A percentile compares a stretch with the other conserved stretches of the same genome.
These are phyloP conservation scores for Apostichopus japonicus DNA, from an alignment of 35 echinoderm and acorn worm species.

Conservation along the genomic window DNA sequence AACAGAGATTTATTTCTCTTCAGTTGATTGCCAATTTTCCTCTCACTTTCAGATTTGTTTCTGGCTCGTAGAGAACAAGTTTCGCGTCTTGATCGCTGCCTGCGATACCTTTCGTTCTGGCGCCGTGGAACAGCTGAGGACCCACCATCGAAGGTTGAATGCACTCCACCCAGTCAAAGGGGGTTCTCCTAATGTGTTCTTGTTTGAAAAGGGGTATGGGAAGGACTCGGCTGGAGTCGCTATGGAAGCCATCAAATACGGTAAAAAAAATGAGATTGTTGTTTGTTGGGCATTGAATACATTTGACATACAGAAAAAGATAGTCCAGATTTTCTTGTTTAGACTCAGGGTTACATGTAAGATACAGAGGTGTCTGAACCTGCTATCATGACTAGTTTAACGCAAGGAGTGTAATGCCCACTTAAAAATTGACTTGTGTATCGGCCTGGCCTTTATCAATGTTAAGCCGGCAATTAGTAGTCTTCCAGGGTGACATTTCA, in stretches of 20 bases:
- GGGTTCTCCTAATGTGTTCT: slow-evolving; percentile 66
- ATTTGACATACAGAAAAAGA: background rate
- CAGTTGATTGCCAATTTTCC: background rate
- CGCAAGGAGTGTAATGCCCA: no score
- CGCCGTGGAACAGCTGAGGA: slow-evolving; percentile 86
- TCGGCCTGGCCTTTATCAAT: no score
- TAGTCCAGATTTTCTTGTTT: no score
- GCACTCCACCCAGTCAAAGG: slow-evolving; percentile 79
- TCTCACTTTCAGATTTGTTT: slow-evolving; percentile 88
- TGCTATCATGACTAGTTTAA: no score
- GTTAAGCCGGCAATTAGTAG: no score
- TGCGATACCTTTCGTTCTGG: slow-evolving; percentile 98
- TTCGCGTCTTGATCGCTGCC: slow-evolving; percentile 91
- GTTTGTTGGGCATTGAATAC: no score
- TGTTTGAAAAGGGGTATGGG: slow-evolving; percentile 98
- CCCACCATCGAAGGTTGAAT: slow-evolving; percentile 85
- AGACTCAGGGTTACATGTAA: no score
- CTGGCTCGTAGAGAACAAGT: slow-evolving; percentile 96
- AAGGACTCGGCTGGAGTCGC: slow-evolving; percentile 97
- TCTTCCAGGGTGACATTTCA: no score
- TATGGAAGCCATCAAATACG: slow-evolving; percentile 99
- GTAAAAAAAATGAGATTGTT: slow-evolving; percentile 39
- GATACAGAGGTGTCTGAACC: no score
- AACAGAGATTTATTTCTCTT: background rate
- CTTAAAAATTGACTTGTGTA: no score